A percentile compares a stretch with the other conserved stretches of the same genome.
These are phyloP conservation scores for Colius striatus DNA, from an alignment of 2,113 vertebrate species.

Conservation along the genomic window DNA sequence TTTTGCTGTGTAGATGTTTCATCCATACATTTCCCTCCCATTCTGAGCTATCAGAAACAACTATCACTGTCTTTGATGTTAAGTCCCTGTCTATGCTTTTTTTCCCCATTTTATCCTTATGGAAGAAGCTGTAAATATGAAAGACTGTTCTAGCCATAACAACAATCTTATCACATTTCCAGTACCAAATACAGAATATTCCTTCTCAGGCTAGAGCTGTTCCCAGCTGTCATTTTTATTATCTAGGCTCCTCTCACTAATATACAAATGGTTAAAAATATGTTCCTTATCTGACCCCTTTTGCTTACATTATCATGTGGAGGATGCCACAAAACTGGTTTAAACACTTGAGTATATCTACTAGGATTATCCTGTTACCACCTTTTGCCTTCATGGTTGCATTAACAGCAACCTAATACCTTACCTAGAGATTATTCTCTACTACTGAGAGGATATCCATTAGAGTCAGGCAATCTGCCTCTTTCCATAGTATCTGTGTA, in stretches of 20 bases:
- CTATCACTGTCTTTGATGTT: not conserved
- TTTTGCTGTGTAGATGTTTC: not conserved
- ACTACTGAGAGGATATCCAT: not conserved
- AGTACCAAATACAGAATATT: not conserved
- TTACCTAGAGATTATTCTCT: conserved; percentile 16
- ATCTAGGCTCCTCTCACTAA: not conserved
- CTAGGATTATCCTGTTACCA: conserved; percentile 49
- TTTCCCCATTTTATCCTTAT: not conserved
- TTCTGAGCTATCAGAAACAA: not conserved
- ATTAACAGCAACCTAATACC: conserved; percentile 44
- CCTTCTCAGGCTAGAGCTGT: not conserved
- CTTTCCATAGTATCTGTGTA: not conserved
- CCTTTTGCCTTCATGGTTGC: conserved; percentile 16
- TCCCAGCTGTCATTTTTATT: conserved; percentile 3
- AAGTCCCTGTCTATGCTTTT: not conserved
- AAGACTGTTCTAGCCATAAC: not conserved
- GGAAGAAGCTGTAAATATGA: not conserved
- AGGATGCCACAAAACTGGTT: conserved; percentile 43
- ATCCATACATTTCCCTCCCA: not conserved
- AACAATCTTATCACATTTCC: not conserved
- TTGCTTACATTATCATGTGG: not conserved
- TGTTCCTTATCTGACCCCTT: conserved; percentile 14
- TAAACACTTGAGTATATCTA: conserved; percentile 38
- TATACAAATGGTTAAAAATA: not conserved
- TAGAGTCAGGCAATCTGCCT: not conserved